Conservation (phyloP, 2,113 vertebrate species). For the Myiozetetes cayanensis region DNA sequence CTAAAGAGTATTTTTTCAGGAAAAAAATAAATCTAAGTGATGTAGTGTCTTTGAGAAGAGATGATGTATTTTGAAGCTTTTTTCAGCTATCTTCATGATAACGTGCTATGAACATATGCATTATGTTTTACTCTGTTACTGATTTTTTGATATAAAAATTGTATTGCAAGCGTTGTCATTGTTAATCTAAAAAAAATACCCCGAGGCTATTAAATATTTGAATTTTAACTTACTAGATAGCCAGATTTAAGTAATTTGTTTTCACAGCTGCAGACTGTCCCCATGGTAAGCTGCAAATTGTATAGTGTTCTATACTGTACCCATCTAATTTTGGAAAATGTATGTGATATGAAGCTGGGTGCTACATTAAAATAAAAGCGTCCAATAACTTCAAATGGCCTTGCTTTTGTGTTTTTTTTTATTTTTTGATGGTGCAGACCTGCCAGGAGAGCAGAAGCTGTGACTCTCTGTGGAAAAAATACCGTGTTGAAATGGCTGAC, state of each 20-base stretch:
- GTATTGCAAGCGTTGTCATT: constrained; percentile 47
- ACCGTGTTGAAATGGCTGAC: neutral
- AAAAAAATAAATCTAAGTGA: constrained; percentile 8
- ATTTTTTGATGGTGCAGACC: neutral
- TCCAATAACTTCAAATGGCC: constrained; percentile 35
- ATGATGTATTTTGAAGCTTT: constrained; percentile 71
- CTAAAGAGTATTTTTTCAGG: constrained; percentile 71
- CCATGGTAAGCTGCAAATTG: constrained; percentile 41
- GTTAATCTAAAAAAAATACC: constrained; percentile 57
- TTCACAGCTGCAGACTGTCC: constrained; percentile 72
- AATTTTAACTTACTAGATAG: constrained; percentile 66
- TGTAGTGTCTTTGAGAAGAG: constrained; percentile 44
- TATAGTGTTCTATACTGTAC: constrained; percentile 33
- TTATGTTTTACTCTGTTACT: constrained; percentile 61
- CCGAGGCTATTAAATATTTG: constrained; percentile 59
- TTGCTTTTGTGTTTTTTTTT: constrained; percentile 49
- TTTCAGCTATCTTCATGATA: constrained; percentile 56
- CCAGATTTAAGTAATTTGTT: constrained; percentile 70
- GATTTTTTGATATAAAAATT: constrained; percentile 44
- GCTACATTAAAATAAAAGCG: constrained; percentile 70
- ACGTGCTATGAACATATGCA: constrained; percentile 53
- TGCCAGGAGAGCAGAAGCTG: constrained; percentile 6
- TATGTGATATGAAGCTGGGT: constrained; percentile 68
- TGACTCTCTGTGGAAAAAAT: neutral
- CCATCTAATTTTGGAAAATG: constrained; percentile 53